phyloP scores from a whole-genome alignment of 2,797 vertebrate genomes.

The Notolabrus celidotus region DNA sequence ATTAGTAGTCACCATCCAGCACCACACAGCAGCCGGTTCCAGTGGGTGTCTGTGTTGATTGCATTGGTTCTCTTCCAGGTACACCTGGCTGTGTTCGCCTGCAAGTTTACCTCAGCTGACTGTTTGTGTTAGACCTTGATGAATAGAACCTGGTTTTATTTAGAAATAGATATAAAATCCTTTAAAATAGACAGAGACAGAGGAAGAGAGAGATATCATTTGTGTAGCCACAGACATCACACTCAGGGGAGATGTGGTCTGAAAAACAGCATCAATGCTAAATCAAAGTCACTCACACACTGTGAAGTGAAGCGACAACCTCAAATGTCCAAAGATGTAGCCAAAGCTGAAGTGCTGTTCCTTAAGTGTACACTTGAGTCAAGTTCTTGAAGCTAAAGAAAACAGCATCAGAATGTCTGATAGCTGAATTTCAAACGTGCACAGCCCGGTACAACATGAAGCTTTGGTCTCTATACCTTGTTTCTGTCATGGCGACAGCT shows the following conservation, averaged over 20 bases:
- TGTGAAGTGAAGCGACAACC: too few relatives aligned
- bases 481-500: too few relatives aligned
- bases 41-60: conserved; percentile 54
- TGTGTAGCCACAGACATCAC: conserved; percentile 14
- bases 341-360: too few relatives aligned
- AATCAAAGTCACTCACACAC: too few relatives aligned
- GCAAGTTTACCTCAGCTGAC: conserved; percentile 7
- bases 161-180: conserved; percentile 25
- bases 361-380: too few relatives aligned
- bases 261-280: neutral
- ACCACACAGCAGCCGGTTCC: conserved; percentile 47
- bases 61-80: conserved; percentile 42
- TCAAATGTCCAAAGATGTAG: too few relatives aligned
- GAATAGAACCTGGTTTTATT: conserved; percentile 23
- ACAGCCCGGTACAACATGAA: too few relatives aligned
- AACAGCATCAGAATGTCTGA: too few relatives aligned
- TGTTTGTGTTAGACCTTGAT: conserved; percentile 21
- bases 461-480: too few relatives aligned
- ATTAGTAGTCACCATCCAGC: conserved; percentile 59
- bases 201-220: conserved; percentile 1
- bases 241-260: neutral
- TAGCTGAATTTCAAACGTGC: too few relatives aligned
- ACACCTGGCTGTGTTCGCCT: conserved; percentile 16
- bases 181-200: conserved; percentile 4
- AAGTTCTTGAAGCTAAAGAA: too few relatives aligned